Evolutionary conservation across 2,888 invertebrate genomes (phyloP), one percentile per base, ranked within the genome.

Genomic region (Drosophila ochracea): DNA sequence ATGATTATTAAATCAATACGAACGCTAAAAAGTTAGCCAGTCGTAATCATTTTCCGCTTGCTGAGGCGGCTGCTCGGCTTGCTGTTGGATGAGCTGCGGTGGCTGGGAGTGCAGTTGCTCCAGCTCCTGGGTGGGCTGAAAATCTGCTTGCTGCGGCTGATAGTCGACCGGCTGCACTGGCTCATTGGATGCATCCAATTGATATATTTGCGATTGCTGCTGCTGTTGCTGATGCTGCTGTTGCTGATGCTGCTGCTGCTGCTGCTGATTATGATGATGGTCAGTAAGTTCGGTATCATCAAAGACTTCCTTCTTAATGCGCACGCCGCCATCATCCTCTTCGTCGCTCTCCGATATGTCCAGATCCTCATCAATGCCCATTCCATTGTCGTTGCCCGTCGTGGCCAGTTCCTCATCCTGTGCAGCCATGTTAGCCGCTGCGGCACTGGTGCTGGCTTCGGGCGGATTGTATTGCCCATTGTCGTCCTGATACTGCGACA

Each of bases 321-420:
- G 82, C 35, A 79, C 74, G 3, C 81, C 73, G 60, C 79, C 79
- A 33, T 91, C 90, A 21, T 92, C 92, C 41, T 93, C 93, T 73
- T 96, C 96, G 60, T 97, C 97, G 70, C 96, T 97, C 82, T 97
- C 97, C 37, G 96, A 96, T 41, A 97, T 96, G 33, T 96, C 96
- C 66, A 97, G 93, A 93, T 97, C 96, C 71, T 96, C 96, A 82
- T 96, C 95, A 62, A 96, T 96, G 85, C 95, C 96, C 76, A 96
- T 96, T 85, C 95, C 94, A 63, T 94, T 93, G 59, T 92, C 85
- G 79, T 94, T 92, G 53, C 93, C 91, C 72, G 93, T 91, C 25
- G 93, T 89, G 2, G 82, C 66, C 82, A 89, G 70, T 37, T 85
- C 87, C 3, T 84, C 83, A 19, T 79, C 75, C 39, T 74, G 64